phyloP scores from a whole-genome alignment of 2,113 vertebrate genomes.

The Barnardius zonarius region DNA sequence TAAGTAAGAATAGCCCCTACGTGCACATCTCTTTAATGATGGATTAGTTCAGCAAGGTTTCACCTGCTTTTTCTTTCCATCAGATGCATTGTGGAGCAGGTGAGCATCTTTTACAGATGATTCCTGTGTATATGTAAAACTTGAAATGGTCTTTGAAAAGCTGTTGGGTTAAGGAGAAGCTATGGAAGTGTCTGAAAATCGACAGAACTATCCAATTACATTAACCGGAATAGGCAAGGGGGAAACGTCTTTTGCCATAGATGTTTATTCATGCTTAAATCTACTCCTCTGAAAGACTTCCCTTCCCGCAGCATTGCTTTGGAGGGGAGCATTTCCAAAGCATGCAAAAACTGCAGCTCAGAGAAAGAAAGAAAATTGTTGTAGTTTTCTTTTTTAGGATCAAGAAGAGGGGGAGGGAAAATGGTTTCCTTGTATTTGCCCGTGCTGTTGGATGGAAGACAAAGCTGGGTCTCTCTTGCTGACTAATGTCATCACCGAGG shows the following conservation, averaged over 20 bases:
- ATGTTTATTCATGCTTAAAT: neutral
- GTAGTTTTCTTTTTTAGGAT: slow-evolving; percentile 46
- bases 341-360: slow-evolving; percentile 39
- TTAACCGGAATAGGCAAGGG: neutral
- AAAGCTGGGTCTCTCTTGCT: slow-evolving; percentile 69
- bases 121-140: neutral
- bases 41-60: neutral
- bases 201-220: neutral
- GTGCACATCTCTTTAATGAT: neutral
- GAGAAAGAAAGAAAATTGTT: slow-evolving; percentile 60
- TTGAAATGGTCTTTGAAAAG: neutral
- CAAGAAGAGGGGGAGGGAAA: slow-evolving; percentile 65
- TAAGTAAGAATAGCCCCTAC: neutral
- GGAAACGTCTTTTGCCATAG: neutral
- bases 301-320: neutral
- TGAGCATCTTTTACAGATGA: neutral
- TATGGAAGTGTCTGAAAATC: neutral
- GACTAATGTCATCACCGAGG: slow-evolving; percentile 65
- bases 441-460: slow-evolving; percentile 44
- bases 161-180: neutral
- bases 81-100: neutral
- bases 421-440: slow-evolving; percentile 70
- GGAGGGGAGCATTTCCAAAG: neutral
- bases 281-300: neutral
- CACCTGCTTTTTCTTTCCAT: neutral